Evolutionary conservation across 2,797 vertebrate species (phyloP).

Genomic region (Mormyrus proboscirostris): DNA sequence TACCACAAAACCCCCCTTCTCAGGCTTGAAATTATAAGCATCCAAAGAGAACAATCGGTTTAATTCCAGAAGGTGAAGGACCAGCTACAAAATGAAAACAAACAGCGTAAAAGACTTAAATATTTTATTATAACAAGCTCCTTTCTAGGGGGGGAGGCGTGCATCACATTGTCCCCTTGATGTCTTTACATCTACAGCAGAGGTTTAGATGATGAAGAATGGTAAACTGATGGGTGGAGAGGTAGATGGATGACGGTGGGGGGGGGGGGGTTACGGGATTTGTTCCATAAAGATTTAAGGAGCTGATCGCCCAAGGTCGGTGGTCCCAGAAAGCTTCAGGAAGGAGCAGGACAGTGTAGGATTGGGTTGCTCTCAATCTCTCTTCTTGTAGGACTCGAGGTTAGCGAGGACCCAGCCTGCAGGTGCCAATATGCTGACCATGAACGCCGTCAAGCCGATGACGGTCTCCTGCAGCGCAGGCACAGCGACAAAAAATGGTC

Average conservation of each 20-base stretch:
- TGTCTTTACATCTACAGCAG: not conserved
- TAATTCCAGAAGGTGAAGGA: not conserved
- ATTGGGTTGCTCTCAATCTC: constrained; percentile 40
- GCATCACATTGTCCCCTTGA: not conserved
- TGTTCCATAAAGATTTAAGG: constrained; percentile 19
- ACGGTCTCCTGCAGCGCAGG: constrained; percentile 44
- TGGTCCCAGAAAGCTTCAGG: constrained; percentile 31
- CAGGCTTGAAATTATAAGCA: not conserved
- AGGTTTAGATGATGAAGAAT: constrained; percentile 24
- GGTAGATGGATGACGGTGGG: constrained; percentile 25
- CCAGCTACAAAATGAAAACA: not conserved
- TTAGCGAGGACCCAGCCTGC: constrained; percentile 69
- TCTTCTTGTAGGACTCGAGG: constrained; percentile 70
- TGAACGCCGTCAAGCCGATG: constrained; percentile 47
- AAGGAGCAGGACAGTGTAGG: not conserved
- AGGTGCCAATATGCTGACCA: constrained; percentile 55
- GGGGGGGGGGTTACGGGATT: not conserved
- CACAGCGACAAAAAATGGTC: not conserved
- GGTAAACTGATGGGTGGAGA: constrained; percentile 30
- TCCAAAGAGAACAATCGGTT: not conserved
- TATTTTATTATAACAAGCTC: constrained; percentile 44
- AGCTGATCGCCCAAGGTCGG: not conserved
- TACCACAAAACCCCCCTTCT: not conserved
- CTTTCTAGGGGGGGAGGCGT: constrained; percentile 9
- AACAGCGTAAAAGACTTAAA: constrained; percentile 33